phyloP scores from a whole-genome alignment of 1,140 invertebrate species.

The Lepidurus arcticus region DNA sequence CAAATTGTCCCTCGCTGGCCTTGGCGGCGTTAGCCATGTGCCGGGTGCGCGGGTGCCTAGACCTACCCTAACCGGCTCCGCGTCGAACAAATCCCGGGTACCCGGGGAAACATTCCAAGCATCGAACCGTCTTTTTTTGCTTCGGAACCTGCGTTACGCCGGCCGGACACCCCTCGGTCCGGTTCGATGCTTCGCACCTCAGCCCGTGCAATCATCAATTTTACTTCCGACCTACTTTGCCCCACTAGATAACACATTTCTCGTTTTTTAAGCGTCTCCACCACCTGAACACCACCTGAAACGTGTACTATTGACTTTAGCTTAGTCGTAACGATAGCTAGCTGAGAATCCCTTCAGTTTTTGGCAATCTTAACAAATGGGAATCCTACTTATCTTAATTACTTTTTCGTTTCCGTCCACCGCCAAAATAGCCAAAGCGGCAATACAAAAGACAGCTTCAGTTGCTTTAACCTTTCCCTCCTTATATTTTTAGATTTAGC shows the following conservation, averaged over 20 bases:
- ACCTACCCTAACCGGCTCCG: background rate
- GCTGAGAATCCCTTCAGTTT: background rate
- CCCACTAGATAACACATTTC: background rate
- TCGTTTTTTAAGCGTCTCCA: no score
- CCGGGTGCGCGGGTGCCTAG: background rate
- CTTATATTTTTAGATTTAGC: background rate
- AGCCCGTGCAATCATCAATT: background rate
- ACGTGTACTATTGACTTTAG: no score
- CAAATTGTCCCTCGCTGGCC: background rate
- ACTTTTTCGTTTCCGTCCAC: background rate
- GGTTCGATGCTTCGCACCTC: background rate
- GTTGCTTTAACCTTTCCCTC: conserved; percentile 3
- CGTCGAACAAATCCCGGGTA: conserved; percentile 12
- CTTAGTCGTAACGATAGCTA: no score
- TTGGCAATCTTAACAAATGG: background rate
- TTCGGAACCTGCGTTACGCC: background rate
- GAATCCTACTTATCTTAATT: conserved; percentile 14
- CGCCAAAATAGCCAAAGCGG: background rate
- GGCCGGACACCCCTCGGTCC: background rate
- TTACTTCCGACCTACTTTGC: conserved; percentile 9
- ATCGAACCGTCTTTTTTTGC: background rate
- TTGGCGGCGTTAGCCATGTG: background rate
- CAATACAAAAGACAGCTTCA: background rate
- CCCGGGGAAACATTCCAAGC: background rate
- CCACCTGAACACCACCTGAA: no score